Base-by-base conservation (phyloP, 1,140 invertebrate species). In the Macrobrachium nipponense region DNA sequence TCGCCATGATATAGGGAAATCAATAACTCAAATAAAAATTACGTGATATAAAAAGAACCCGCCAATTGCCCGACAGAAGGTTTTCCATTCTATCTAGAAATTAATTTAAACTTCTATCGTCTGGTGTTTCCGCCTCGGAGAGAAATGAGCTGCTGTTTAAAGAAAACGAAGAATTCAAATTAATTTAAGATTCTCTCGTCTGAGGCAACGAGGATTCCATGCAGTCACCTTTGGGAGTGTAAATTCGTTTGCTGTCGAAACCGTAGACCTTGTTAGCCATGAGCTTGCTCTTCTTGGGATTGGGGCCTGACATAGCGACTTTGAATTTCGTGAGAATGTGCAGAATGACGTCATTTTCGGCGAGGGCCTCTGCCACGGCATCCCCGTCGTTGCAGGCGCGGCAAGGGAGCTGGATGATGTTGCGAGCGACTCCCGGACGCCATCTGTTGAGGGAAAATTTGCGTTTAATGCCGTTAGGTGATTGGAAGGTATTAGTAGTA, bases 281-380 rank as follows among this genome's bases (percentile, higher is more conserved):
- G 44, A 20, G 44, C n/a, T 51, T 62, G 43, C 75, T 79, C 66
- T 70, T 78, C 82, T 85, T 85, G 14, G 59, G 20, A 61, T 27
- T 51, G 1, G 82, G 66, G 15, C 44, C 82, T 58, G 61, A n/a
- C 76, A 85, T 79, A 5, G 15, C 61, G 15, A 79, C 64, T 60
- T 79, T 85, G 82, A 79, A 60, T 76, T 85, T 85, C 0, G 82
- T 79, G 51, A 85, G 36, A 10, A 85, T 20, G 75, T 85, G 82
- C 62, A 70, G 70, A 20, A 51, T 79, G 75, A 72, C 64, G 43
- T 85, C 62, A 15, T 85, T 70, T 11, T 36, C 60, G 14, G 68
- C 27, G 7, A 85, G 51, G 20, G 76, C 82, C 62, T 78, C 43
- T 2, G 36, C 36, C 7, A 85, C 64, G 0, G 51, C 64, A 27